A percentile compares a stretch with the other conserved stretches of the same genome.
Conservation (phyloP, 2,888 invertebrate genomes). For the Psylliodes chrysocephalus region DNA sequence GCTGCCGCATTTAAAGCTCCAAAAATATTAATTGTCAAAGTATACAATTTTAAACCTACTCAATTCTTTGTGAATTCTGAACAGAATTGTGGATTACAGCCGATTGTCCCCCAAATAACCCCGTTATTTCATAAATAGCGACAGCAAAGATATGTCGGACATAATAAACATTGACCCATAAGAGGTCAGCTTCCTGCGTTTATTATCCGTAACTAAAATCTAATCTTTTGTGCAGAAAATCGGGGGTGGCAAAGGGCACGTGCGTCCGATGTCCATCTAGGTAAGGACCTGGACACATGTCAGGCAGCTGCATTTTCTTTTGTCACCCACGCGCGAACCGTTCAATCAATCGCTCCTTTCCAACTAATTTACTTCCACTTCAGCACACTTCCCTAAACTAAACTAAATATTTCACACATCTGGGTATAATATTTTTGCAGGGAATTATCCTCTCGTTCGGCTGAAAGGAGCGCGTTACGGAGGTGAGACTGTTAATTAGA, state of each 20-base stretch:
- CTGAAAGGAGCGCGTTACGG: not conserved
- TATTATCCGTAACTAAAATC: constrained; percentile 65
- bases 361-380: constrained; percentile 61
- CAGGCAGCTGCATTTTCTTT: constrained; percentile 60
- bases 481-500: constrained; percentile 2
- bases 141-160: constrained; percentile 19
- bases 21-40: not conserved
- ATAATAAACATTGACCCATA: constrained; percentile 35
- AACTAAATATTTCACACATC: constrained; percentile 58
- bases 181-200: constrained; percentile 50
- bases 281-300: constrained; percentile 58
- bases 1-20: not conserved
- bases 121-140: constrained; percentile 21
- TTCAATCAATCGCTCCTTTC: constrained; percentile 56
- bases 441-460: constrained; percentile 41
- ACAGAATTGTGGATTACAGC: not conserved
- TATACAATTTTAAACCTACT: not conserved
- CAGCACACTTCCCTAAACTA: constrained; percentile 52
- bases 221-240: constrained; percentile 56
- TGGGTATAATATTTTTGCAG: constrained; percentile 54
- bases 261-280: constrained; percentile 60
- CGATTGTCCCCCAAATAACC: constrained; percentile 18
- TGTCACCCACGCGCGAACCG: constrained; percentile 61
- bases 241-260: constrained; percentile 60
- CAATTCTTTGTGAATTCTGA: not conserved